phyloP scores from a whole-genome alignment of 2,888 invertebrate species.

The Apodemia zela region DNA sequence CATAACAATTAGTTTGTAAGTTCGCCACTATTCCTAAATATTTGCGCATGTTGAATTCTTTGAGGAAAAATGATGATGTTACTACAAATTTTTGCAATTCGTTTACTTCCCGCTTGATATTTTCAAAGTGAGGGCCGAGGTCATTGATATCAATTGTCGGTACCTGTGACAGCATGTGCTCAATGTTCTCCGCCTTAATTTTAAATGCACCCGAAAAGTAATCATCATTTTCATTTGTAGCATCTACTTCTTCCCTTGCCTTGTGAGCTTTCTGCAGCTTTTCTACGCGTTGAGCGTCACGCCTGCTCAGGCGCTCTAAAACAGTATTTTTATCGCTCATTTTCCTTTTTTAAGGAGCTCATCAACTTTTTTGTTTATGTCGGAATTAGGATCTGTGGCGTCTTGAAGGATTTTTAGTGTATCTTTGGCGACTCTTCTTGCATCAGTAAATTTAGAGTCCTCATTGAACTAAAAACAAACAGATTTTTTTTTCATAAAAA shows the following conservation, averaged over 20 bases:
- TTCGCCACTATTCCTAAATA: conserved; percentile 87
- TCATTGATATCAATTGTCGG: conserved; percentile 71
- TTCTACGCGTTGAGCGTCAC: conserved; percentile 84
- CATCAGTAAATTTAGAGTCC: conserved; percentile 56
- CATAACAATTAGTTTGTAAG: conserved; percentile 84
- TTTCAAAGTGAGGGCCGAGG: conserved; percentile 82
- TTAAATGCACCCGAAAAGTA: conserved; percentile 86
- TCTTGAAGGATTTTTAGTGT: conserved; percentile 64
- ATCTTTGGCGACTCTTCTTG: conserved; percentile 48
- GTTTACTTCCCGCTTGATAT: conserved; percentile 86
- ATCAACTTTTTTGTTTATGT: conserved; percentile 67
- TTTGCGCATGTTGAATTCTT: conserved; percentile 89
- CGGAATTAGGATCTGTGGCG: conserved; percentile 66
- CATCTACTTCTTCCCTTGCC: conserved; percentile 81
- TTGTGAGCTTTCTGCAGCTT: conserved; percentile 83
- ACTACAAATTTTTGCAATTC: conserved; percentile 89
- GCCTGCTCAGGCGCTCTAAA: conserved; percentile 70
- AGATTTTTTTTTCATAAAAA: neutral
- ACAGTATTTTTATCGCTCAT: conserved; percentile 68
- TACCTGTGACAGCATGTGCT: conserved; percentile 78
- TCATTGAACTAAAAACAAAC: conserved; percentile 54
- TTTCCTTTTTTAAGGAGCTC: conserved; percentile 66
- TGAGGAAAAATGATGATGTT: conserved; percentile 88
- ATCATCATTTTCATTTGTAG: conserved; percentile 84
- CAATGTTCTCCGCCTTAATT: conserved; percentile 83